These are phyloP conservation scores for Drosophila pegasa DNA, from an alignment of 2,888 invertebrate genomes.

Conservation along the genomic window DNA sequence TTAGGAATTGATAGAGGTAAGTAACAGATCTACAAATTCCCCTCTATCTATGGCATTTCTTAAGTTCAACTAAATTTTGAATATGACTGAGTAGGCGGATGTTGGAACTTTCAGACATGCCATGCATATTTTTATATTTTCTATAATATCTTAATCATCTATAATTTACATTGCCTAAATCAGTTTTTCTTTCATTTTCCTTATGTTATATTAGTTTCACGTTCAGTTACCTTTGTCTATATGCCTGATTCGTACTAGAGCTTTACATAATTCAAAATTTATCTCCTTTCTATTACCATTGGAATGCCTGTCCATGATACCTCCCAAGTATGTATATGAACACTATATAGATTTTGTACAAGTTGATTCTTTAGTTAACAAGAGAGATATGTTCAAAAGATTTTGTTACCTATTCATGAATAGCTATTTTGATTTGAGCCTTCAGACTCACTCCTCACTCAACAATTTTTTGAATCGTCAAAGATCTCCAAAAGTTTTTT, in stretches of 20 bases:
- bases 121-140: neutral
- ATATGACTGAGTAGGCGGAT: neutral
- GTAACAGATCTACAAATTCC: neutral
- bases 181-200: neutral
- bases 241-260: neutral
- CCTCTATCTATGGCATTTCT: neutral
- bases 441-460: too few relatives aligned
- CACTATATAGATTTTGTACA: too few relatives aligned
- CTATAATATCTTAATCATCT: neutral
- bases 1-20: neutral
- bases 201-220: neutral
- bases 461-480: too few relatives aligned
- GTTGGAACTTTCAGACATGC: neutral
- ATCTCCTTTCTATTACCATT: neutral
- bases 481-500: too few relatives aligned
- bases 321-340: neutral
- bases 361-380: too few relatives aligned
- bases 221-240: conserved; percentile 1
- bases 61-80: too few relatives aligned
- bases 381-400: too few relatives aligned
- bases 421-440: too few relatives aligned
- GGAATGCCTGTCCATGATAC: neutral
- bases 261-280: neutral
- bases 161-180: neutral
- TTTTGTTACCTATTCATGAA: too few relatives aligned